These are phyloP conservation scores for Diplodus puntazzo DNA, from an alignment of 2,797 vertebrate genomes.

Conservation along the genomic window DNA sequence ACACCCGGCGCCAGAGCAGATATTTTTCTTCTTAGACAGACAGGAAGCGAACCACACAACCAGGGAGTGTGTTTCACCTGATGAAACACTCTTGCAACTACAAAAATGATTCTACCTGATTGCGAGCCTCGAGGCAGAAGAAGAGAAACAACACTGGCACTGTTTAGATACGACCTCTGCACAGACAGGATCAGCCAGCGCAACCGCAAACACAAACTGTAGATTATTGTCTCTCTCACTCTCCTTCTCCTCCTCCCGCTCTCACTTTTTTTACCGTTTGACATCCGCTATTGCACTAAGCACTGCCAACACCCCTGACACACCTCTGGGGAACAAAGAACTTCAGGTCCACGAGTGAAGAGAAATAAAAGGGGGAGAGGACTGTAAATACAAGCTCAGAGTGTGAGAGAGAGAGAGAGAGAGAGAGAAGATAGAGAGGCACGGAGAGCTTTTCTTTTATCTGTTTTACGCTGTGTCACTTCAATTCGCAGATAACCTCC, in stretches of 20 bases:
- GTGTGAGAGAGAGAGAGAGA: conserved; percentile 10
- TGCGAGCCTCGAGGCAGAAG: conserved; percentile 39
- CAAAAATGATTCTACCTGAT: conserved; percentile 53
- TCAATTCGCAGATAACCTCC: conserved; percentile 63
- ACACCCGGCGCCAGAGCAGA: conserved; percentile 3
- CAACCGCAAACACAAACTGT: conserved; percentile 49
- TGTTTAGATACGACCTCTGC: conserved; percentile 49
- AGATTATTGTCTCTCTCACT: conserved; percentile 22
- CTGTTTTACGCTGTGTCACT: conserved; percentile 54
- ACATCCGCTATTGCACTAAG: conserved; percentile 5
- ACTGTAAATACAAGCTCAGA: conserved; percentile 24
- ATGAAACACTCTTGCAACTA: conserved; percentile 49
- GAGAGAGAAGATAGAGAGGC: conserved; percentile 3
- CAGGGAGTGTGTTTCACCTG: conserved; percentile 25
- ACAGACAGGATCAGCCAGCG: conserved; percentile 58
- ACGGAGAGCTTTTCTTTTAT: conserved; percentile 52
- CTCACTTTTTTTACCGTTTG: conserved; percentile 24
- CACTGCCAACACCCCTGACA: conserved; percentile 32
- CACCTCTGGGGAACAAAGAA: conserved; percentile 50
- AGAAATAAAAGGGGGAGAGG: conserved; percentile 7
- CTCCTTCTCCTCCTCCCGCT: neutral
- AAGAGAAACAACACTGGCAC: conserved; percentile 40
- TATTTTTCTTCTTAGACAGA: conserved; percentile 33
- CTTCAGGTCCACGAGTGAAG: conserved; percentile 19
- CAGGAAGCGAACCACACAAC: conserved; percentile 12